Evolutionary conservation across 2,888 invertebrate genomes (phyloP), one percentile per base, ranked within the genome.

Genomic region (Amiota communis): DNA sequence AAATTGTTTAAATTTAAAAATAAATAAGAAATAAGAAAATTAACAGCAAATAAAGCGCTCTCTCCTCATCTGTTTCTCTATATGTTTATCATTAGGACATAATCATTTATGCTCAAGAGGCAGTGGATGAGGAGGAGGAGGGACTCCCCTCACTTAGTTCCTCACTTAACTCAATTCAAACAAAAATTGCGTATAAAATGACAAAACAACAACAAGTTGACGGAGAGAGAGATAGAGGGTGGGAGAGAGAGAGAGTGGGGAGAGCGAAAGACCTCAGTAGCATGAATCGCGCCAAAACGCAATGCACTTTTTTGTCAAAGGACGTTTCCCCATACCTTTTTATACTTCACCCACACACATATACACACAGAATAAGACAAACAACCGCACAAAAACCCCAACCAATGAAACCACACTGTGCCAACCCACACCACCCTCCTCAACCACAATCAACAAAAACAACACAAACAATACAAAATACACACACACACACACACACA

Each of bases 281-380:
- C 36, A 36, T 36, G 36, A 36, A 36, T 36, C n/a, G 63, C 63
- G 63, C 63, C 63, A 63, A 63, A 63, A 63, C 23, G 23, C 11
- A 63, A 63, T 53, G 53, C 12, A 53, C 12, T 53, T 53, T 53
- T 53, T 53, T 53, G 53, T 10, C 13, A 36, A 36, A 36, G 36
- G 36, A 36, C 36, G 36, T 36, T 36, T 36, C 36, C 3, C 36
- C 2, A 36, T 36, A n/a, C n/a, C 36, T 36, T 6, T 36, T 36
- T 6, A 36, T 6, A 4, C 36, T 36, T 36, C 36, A 36, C 36
- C 36, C 36, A 36, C 36, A 36, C 36, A 36, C 36, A 36, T 1
- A 36, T 6, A 36, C 36, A 6, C 6, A 36, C 36, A 36, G 36
- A 36, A 36, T 2, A 36, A 36, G 36, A 36, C 36, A 36, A 36